phyloP scores from a whole-genome alignment of 1,140 invertebrate species.

The Zaprionus gabonicus region DNA sequence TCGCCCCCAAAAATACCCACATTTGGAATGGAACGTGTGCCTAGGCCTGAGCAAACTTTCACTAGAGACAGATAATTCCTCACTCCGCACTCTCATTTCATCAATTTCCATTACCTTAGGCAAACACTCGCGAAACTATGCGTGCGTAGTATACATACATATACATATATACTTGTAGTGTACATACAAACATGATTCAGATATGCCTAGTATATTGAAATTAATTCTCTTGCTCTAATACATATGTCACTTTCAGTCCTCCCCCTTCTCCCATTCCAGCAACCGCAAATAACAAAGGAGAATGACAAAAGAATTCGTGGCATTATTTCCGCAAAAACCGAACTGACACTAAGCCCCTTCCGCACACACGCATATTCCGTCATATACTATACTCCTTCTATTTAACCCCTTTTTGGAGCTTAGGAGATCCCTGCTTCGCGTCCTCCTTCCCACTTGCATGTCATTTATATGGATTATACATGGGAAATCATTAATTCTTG shows the following conservation, averaged over 20 bases:
- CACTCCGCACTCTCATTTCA: constrained; percentile 27
- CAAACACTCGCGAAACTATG: constrained; percentile 10
- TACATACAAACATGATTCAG: neutral
- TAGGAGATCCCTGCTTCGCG: neutral
- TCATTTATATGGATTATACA: constrained; percentile 80
- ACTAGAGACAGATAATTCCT: constrained; percentile 8
- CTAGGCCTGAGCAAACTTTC: constrained; percentile 18
- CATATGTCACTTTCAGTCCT: constrained; percentile 56
- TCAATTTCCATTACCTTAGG: constrained; percentile 58
- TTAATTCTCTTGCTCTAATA: constrained; percentile 59
- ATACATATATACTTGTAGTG: constrained; percentile 4
- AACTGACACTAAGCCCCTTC: constrained; percentile 54
- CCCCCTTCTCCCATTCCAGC: neutral
- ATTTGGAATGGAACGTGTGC: constrained; percentile 15
- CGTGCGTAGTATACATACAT: constrained; percentile 30
- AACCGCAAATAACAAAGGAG: constrained; percentile 37
- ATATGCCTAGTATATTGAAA: constrained; percentile 58
- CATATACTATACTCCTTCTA: constrained; percentile 2
- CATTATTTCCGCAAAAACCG: constrained; percentile 41
- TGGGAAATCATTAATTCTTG: constrained; percentile 78
- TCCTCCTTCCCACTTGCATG: constrained; percentile 32
- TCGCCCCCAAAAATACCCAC: constrained; percentile 9
- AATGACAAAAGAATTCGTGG: constrained; percentile 55
- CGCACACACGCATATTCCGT: constrained; percentile 17
- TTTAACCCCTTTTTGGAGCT: constrained; percentile 16